Conservation (phyloP, 2,113 vertebrate species). For the Alligator sinensis region DNA sequence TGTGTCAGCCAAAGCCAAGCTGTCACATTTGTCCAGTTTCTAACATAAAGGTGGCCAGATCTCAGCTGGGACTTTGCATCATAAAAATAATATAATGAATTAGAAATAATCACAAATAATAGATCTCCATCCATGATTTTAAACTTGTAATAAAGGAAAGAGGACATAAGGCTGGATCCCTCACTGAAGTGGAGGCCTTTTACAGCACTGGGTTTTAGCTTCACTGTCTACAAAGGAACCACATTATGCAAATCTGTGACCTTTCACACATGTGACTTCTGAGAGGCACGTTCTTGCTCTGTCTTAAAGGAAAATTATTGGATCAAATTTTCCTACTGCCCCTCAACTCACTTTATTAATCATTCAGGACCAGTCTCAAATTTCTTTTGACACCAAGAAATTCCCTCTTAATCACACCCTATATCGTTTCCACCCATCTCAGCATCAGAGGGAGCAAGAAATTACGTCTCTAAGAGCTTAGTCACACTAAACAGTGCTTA, state of each 20-base stretch:
- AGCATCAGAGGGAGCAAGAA: conserved; percentile 50
- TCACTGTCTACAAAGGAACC: conserved; percentile 16
- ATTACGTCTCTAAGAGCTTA: conserved; percentile 54
- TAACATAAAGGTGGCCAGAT: rapidly evolving
- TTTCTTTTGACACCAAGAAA: conserved; percentile 55
- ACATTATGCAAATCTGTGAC: conserved; percentile 7
- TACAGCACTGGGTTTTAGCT: background rate
- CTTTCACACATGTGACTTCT: background rate
- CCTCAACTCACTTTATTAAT: conserved; percentile 63
- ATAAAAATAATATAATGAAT: background rate
- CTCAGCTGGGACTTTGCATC: background rate
- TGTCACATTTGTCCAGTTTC: background rate
- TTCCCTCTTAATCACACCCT: conserved; percentile 66
- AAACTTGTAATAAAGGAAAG: background rate
- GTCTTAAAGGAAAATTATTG: conserved; percentile 38
- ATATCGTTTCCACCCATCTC: conserved; percentile 37
- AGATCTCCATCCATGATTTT: rapidly evolving
- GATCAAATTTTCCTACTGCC: conserved; percentile 55
- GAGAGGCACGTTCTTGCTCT: background rate
- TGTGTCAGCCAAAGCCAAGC: background rate
- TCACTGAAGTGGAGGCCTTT: background rate
- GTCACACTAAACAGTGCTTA: conserved; percentile 43
- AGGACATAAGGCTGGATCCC: conserved; percentile 48
- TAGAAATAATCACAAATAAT: background rate
- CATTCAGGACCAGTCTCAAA: conserved; percentile 6